These are phyloP conservation scores for Xanthia icteritia DNA, from an alignment of 2,888 invertebrate genomes.

Conservation along the genomic window DNA sequence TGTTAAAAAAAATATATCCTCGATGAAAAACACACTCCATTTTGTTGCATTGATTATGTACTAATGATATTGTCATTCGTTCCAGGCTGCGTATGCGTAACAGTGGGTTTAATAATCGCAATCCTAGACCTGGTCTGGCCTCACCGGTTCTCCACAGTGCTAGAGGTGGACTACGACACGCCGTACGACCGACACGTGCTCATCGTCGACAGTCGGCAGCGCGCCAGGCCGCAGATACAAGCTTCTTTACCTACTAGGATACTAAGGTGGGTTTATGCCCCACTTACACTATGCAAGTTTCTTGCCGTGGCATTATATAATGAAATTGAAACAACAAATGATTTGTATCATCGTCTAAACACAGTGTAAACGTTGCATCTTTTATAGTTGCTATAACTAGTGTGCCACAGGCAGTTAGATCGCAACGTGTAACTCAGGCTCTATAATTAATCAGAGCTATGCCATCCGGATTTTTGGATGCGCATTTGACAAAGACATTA, in stretches of 20 bases:
- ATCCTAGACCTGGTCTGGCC: conserved; percentile 95
- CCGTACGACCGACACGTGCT: conserved; percentile 98
- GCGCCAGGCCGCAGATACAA: conserved; percentile 85
- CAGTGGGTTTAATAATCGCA: conserved; percentile 95
- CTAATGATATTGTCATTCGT: conserved; percentile 8
- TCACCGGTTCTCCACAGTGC: conserved; percentile 97
- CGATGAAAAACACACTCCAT: too few relatives aligned
- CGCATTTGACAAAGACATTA: not conserved
- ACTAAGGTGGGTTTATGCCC: conserved; percentile 89
- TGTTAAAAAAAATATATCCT: too few relatives aligned
- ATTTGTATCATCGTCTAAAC: too few relatives aligned
- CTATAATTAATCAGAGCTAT: not conserved
- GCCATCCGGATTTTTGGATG: not conserved
- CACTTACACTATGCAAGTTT: not conserved
- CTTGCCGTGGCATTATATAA: too few relatives aligned
- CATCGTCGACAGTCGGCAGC: conserved; percentile 94
- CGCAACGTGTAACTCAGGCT: not conserved
- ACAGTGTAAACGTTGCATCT: too few relatives aligned
- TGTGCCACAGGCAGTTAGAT: not conserved
- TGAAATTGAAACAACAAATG: too few relatives aligned
- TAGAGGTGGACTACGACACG: conserved; percentile 98
- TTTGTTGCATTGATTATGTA: too few relatives aligned
- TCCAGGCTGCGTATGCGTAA: conserved; percentile 94
- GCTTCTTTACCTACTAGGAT: conserved; percentile 91
- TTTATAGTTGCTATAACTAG: not conserved